A percentile compares a stretch with the other conserved stretches of the same genome.
These are phyloP conservation scores for Drosophila picticornis DNA, from an alignment of 2,888 invertebrate species.

Conservation along the genomic window DNA sequence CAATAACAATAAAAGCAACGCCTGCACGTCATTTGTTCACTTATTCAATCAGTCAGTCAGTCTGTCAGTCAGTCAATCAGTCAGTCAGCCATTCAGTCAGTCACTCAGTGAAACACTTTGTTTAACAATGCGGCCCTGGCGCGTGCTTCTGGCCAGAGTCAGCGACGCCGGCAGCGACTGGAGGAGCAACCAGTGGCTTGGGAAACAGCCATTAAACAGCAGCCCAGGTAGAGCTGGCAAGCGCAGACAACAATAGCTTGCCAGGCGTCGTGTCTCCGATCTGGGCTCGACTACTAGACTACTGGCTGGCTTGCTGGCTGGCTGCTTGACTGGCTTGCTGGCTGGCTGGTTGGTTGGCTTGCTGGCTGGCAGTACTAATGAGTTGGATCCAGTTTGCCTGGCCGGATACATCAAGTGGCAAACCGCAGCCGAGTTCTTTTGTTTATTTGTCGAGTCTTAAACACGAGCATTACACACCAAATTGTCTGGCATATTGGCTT, in stretches of 20 bases:
- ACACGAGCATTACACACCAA: constrained; percentile 45
- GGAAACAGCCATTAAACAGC: constrained; percentile 52
- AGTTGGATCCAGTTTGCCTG: constrained; percentile 30
- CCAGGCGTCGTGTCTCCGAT: constrained; percentile 28
- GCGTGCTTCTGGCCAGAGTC: constrained; percentile 63
- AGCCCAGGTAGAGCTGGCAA: constrained; percentile 57
- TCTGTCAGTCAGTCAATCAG: constrained; percentile 55
- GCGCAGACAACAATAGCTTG: constrained; percentile 61
- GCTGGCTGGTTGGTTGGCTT: neutral
- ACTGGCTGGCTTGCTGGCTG: too few relatives aligned
- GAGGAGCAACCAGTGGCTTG: constrained; percentile 43
- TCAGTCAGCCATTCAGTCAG: constrained; percentile 54
- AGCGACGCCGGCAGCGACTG: constrained; percentile 51
- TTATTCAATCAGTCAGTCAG: constrained; percentile 52
- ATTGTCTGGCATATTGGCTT: constrained; percentile 68
- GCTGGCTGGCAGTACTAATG: constrained; percentile 42
- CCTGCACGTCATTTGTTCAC: constrained; percentile 43
- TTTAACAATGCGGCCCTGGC: constrained; percentile 62
- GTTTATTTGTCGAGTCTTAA: constrained; percentile 63
- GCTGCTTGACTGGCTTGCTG: too few relatives aligned
- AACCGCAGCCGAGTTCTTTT: constrained; percentile 8
- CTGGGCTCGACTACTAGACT: constrained; percentile 11
- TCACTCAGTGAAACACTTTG: constrained; percentile 20
- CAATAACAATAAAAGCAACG: constrained; percentile 65
- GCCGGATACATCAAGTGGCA: constrained; percentile 44